phyloP scores from a whole-genome alignment of 2,888 invertebrate genomes.

The Rambutsinella grinnellia region DNA sequence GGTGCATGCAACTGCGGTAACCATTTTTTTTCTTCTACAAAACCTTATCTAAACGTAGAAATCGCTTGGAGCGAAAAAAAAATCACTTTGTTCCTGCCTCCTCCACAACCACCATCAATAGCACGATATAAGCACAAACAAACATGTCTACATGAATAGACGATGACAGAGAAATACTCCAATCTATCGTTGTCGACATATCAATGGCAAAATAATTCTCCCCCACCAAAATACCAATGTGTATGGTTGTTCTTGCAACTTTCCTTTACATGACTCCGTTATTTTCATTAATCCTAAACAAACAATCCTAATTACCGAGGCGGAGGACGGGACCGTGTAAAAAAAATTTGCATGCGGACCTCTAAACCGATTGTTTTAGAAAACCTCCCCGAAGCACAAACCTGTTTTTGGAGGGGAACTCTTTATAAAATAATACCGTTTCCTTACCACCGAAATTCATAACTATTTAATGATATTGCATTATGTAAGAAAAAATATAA shows the following conservation, averaged over 20 bases:
- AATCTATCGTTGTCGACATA: constrained; percentile 34
- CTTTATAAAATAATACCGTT: no score
- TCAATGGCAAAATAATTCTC: not conserved
- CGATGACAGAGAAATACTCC: constrained; percentile 39
- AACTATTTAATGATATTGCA: no score
- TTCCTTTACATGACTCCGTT: constrained; percentile 25
- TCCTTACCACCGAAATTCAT: no score
- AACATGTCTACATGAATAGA: constrained; percentile 5
- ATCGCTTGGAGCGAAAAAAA: not conserved
- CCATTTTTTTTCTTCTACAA: not conserved
- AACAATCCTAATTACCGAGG: constrained; percentile 50
- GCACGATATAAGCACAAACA: not conserved
- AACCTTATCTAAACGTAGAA: not conserved
- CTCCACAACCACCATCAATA: not conserved
- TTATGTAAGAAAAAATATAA: not conserved
- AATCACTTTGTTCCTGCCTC: not conserved
- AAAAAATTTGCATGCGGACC: constrained; percentile 29
- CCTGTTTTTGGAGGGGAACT: no score
- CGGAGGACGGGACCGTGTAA: constrained; percentile 20
- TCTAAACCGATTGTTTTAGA: not conserved
- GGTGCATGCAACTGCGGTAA: not conserved
- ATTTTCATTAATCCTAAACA: constrained; percentile 51
- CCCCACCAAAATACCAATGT: not conserved
- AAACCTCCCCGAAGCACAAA: constrained; percentile 1
- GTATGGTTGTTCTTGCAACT: not conserved